phyloP scores from a whole-genome alignment of 2,888 invertebrate genomes.

The Drosophila multiciliata region DNA sequence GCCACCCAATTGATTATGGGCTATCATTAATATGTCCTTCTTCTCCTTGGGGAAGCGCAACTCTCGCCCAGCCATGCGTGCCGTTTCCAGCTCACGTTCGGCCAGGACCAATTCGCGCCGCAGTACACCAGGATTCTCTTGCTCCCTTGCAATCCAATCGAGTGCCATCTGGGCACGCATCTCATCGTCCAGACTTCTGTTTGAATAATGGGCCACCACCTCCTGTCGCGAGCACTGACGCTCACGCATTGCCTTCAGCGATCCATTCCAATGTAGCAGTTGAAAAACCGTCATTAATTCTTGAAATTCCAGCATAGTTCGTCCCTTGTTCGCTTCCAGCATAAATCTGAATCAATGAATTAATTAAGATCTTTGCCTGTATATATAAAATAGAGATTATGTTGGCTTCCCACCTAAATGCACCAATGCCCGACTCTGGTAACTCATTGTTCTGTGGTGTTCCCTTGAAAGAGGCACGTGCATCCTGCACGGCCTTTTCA shows the following conservation, averaged over 20 bases:
- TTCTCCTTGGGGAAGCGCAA: constrained; percentile 97
- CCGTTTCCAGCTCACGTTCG: constrained; percentile 94
- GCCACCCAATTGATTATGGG: constrained; percentile 91
- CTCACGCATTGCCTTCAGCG: constrained; percentile 96
- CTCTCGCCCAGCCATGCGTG: constrained; percentile 94
- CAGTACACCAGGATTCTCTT: constrained; percentile 91
- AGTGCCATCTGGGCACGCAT: constrained; percentile 98
- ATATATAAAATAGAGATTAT: not conserved
- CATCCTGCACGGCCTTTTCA: constrained; percentile 96
- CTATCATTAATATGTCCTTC: constrained; percentile 95
- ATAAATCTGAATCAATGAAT: constrained; percentile 86
- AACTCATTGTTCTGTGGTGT: constrained; percentile 87
- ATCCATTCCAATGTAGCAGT: constrained; percentile 98
- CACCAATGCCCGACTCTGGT: constrained; percentile 90
- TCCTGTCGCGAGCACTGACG: constrained; percentile 97
- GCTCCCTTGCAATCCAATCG: constrained; percentile 95
- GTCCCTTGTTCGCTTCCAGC: constrained; percentile 93
- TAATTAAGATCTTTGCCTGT: not conserved
- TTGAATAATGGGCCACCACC: constrained; percentile 96
- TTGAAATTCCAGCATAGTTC: constrained; percentile 98
- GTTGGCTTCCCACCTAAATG: constrained; percentile 86
- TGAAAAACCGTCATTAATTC: constrained; percentile 99
- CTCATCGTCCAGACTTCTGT: constrained; percentile 95
- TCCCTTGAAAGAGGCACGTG: constrained; percentile 93
- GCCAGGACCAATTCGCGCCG: constrained; percentile 93